Conservation (phyloP, 35 echinoderm and acorn worm species). For the Diadema setosum region DNA sequence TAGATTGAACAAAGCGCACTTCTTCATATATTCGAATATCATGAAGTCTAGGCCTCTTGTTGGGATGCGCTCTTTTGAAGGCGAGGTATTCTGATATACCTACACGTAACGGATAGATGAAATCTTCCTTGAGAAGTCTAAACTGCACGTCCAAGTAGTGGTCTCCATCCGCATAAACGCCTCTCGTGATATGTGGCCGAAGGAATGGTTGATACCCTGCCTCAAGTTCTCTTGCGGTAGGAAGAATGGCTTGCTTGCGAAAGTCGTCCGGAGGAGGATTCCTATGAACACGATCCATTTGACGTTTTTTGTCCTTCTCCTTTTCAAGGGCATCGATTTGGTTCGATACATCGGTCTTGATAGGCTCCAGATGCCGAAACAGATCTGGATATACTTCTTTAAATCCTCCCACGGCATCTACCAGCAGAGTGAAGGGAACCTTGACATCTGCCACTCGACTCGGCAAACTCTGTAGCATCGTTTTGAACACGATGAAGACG, state of each 20-base stretch:
- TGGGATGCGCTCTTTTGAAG: background rate
- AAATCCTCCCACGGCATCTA: background rate
- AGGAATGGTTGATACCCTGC: constrained; percentile 24
- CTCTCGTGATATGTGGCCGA: constrained; percentile 44
- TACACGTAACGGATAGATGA: constrained; percentile 40
- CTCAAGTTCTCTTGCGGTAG: constrained; percentile 4
- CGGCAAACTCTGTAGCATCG: constrained; percentile 20
- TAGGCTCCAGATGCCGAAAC: background rate
- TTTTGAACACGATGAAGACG: background rate
- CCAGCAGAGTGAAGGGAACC: constrained; percentile 12
- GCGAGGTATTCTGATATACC: constrained; percentile 35
- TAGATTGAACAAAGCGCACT: background rate
- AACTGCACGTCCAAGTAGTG: constrained; percentile 79
- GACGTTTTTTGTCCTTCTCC: background rate
- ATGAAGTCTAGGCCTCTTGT: background rate
- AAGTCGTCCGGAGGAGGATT: constrained; percentile 75
- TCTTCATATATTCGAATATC: constrained; percentile 60
- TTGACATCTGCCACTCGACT: constrained; percentile 1
- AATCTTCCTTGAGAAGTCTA: constrained; percentile 61
- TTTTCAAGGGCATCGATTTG: background rate
- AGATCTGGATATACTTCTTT: background rate
- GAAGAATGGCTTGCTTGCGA: constrained; percentile 45
- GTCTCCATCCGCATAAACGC: constrained; percentile 6
- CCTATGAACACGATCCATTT: background rate
- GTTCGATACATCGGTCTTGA: background rate